Base-by-base conservation (phyloP, 1,140 invertebrate genomes). In the Drosophila mauritiana region DNA sequence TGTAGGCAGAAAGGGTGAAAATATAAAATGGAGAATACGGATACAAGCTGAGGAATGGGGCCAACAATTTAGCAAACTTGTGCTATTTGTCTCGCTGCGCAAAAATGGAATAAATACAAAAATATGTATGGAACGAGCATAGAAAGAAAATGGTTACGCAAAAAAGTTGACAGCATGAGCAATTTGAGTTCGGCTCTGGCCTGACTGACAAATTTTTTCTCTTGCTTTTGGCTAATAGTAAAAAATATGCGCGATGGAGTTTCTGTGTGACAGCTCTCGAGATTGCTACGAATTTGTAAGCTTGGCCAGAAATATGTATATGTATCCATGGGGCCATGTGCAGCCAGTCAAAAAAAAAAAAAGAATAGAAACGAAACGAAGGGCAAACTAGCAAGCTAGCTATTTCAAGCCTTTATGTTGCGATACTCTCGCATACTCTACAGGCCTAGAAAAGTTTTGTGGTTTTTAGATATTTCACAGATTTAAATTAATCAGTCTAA, bases 271-370 rank as follows among this genome's bases (percentile, higher is more conserved):
- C 83, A 88, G 72, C 83, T 59, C 63, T 88, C 67, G 49, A 88
- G 84, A 88, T 88, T 83, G 79, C 73, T 55, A 88, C 88, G 84
- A 88, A 88, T 88, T 77, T 73, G 77, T 88, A 88, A 64, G 52
- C 67, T 46, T 48, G 46, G 58, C 46, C 54, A 51, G 36, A 70
- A 69, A 56, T 42, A 74, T 57, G 34, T 65, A 55, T 57, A 42
- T 22, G 45, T 54, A 45, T 13, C 61, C 46, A 74, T 51, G 0
- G 42, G 20, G 42, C 34, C 34, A 43, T 73, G 52, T 45, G 40
- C 62, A 57, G 31, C 31, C 27, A 45, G 45, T 42, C 46, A 4
- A 37, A 10, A 61, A 17, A 10, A 61, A 17, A 53, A 43, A 42
- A n/a, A 11, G 27, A n/a, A 61, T n/a, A 58, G 20, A 43, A 36